Percentiles rank a stretch among this genome's conserved stretches.
Evolutionary conservation across 2,797 vertebrate genomes (phyloP).

Genomic region (Chelmon rostratus): DNA sequence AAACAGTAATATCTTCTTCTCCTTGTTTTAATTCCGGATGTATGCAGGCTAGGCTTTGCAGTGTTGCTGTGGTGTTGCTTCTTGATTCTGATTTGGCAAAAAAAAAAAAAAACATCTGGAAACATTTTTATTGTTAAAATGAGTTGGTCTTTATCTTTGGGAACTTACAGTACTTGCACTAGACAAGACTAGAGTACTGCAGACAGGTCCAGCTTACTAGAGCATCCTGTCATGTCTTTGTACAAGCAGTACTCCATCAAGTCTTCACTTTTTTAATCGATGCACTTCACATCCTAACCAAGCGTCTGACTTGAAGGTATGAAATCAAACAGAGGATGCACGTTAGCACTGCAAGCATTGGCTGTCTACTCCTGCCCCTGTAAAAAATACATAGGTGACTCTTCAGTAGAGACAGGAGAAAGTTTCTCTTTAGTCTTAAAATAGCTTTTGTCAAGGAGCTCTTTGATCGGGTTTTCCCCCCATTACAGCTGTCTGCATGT

Average conservation of each 20-base stretch:
- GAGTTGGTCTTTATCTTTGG: not conserved
- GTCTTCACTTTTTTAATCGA: not conserved
- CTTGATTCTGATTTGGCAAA: not conserved
- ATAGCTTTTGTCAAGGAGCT: slow-evolving; percentile 48
- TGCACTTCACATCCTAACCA: not conserved
- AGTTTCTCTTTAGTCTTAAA: slow-evolving; percentile 24
- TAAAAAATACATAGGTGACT: not conserved
- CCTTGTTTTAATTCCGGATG: not conserved
- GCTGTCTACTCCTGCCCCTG: not conserved
- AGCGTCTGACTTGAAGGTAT: not conserved
- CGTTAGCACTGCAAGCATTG: not conserved
- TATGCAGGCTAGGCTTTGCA: not conserved
- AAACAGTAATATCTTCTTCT: not conserved
- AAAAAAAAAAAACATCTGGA: not conserved
- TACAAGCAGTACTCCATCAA: not conserved
- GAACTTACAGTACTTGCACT: not conserved
- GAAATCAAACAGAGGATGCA: not conserved
- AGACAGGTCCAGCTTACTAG: not conserved
- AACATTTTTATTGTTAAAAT: not conserved
- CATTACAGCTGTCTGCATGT: slow-evolving; percentile 38
- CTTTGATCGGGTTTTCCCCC: slow-evolving; percentile 32
- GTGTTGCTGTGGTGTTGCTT: slow-evolving; percentile 9
- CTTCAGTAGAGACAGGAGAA: slow-evolving; percentile 19
- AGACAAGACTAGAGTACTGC: not conserved
- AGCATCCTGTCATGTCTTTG: not conserved